Evolutionary conservation across 2,888 invertebrate species (phyloP).

Genomic region (Anthrax anthrax): DNA sequence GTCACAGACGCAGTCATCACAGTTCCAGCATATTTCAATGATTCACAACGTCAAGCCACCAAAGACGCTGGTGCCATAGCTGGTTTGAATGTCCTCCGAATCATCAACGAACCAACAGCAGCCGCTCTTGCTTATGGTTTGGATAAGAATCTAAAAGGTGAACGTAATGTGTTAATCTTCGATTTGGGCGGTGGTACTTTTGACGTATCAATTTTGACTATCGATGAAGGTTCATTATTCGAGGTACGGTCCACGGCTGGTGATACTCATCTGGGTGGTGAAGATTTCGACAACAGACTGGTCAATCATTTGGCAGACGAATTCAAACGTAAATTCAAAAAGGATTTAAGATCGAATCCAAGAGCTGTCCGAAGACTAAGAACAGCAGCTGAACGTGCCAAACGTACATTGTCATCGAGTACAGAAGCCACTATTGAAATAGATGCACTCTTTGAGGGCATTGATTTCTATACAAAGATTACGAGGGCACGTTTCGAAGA

Average conservation of each 20-base stretch:
- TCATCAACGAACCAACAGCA: constrained; percentile 83
- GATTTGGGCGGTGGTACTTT: constrained; percentile 62
- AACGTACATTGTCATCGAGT: constrained; percentile 56
- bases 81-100: constrained; percentile 73
- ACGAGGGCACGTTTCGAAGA: constrained; percentile 59
- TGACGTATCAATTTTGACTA: constrained; percentile 84
- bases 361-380: constrained; percentile 47
- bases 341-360: constrained; percentile 46
- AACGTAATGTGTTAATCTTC: constrained; percentile 57
- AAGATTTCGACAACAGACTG: constrained; percentile 77
- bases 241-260: constrained; percentile 90
- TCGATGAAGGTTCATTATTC: constrained; percentile 73
- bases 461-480: constrained; percentile 53
- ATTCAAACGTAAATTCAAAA: constrained; percentile 61
- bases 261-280: constrained; percentile 82
- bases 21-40: constrained; percentile 78
- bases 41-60: constrained; percentile 78
- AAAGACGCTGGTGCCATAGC: constrained; percentile 82
- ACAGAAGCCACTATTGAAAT: constrained; percentile 58
- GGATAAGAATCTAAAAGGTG: constrained; percentile 63
- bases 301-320: constrained; percentile 72
- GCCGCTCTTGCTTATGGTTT: constrained; percentile 82
- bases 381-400: constrained; percentile 59
- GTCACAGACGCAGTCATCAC: constrained; percentile 75
- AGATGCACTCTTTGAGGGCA: constrained; percentile 53